Conservation (phyloP, 2,888 invertebrate species). For the Clitarchus hookeri region DNA sequence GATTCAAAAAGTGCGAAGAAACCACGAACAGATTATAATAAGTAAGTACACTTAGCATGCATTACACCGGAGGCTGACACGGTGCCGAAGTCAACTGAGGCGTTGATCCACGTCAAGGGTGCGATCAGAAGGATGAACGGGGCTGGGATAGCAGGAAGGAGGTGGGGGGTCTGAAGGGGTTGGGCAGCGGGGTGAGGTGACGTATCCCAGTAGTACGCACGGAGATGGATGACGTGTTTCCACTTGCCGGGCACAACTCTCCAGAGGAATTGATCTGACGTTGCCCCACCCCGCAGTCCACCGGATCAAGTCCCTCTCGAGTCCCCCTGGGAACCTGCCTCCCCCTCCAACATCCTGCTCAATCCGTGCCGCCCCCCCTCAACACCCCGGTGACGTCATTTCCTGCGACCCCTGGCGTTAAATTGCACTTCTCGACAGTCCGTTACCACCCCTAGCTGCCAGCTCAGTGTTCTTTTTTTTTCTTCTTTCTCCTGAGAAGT, state of each 20-base stretch:
- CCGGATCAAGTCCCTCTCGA: neutral
- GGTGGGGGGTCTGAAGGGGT: neutral
- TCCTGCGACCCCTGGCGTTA: neutral
- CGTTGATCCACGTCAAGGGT: no score
- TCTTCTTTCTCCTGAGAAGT: neutral
- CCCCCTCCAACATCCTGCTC: neutral
- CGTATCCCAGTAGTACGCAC: neutral
- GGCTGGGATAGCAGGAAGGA: no score
- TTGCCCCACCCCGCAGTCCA: neutral
- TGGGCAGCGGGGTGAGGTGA: neutral
- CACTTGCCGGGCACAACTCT: neutral
- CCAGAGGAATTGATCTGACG: slow-evolving; percentile 8
- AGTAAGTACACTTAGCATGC: no score
- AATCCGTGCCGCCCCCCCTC: neutral
- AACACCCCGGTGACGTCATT: neutral
- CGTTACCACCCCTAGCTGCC: neutral
- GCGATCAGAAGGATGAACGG: no score
- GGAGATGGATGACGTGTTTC: neutral
- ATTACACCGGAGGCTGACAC: no score
- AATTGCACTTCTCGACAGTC: neutral
- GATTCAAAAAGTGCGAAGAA: no score
- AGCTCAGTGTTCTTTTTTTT: neutral
- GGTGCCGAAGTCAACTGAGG: no score
- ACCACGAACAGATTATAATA: no score
- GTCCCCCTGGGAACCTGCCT: neutral